Evolutionary conservation across 1,140 invertebrate genomes (phyloP), one percentile per base, ranked within the genome.

Genomic region (Orchesella cincta): DNA sequence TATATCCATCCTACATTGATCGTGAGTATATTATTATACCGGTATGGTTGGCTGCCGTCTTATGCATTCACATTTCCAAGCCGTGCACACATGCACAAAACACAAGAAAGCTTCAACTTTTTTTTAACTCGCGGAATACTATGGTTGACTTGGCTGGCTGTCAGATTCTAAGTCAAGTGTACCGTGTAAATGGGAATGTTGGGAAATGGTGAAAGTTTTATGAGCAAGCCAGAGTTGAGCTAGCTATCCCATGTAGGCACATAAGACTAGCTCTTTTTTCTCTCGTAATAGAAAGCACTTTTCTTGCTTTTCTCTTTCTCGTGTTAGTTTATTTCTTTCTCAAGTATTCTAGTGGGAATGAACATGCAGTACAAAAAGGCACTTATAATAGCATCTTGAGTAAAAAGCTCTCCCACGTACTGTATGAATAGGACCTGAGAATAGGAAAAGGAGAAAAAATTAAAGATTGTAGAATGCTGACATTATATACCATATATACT

Each of bases 151-250:
- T 33, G 62, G 62, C 62, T 67, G 23, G 31, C 62, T 67, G 62
- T 67, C 62, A 31, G 62, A 67, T 67, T 31, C 62, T 67, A 67
- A 67, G 62, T 67, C 62, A 67, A 67, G 62, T 67, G 62, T 62
- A 62, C 54, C 54, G 54, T 67, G 62, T 67, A 67, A 67, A 67
- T 67, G 62, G 62, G 62, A 67, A 67, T 67, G 62, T 67, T 67
- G 62, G 62, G 62, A 67, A 67, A 67, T 67, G 62, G 62, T 67
- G 62, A 67, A 67, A 67, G 62, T 67, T 67, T 67, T 67, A 67
- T 67, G 62, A 67, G 62, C 26, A 67, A 67, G 62, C 33, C n/a
- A 67, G 62, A 2, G 5, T 67, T 67, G 29, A 12, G 33, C 62
- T 67, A 31, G 26, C 3, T 33, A 16, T 67, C 12, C 33, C 26